Evolutionary conservation across 2,113 vertebrate genomes (phyloP).

Genomic region (Myiozetetes cayanensis): DNA sequence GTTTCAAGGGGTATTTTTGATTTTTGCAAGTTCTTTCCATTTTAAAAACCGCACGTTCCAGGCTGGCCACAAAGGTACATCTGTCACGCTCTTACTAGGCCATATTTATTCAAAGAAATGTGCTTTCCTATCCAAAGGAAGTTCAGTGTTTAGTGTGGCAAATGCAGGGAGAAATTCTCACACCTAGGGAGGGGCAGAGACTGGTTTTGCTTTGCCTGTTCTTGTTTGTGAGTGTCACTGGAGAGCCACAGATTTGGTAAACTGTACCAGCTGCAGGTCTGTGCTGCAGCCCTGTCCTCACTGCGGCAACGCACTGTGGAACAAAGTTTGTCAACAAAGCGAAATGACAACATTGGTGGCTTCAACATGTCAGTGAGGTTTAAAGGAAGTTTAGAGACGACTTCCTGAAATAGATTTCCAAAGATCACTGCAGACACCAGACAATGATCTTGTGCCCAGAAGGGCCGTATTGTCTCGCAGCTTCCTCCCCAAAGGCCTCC

Average conservation of each 20-base stretch:
- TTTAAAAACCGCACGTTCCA: not conserved
- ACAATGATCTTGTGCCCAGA: not conserved
- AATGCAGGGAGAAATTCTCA: not conserved
- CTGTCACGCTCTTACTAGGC: not conserved
- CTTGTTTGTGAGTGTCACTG: not conserved
- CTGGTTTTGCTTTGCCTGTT: not conserved
- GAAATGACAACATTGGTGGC: not conserved
- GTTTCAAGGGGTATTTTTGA: not conserved
- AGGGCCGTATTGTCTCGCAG: not conserved
- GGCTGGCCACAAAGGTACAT: not conserved
- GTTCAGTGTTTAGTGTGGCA: not conserved
- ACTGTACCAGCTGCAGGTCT: not conserved
- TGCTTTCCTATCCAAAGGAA: not conserved
- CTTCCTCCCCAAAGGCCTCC: constrained; percentile 1
- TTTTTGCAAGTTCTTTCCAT: not conserved
- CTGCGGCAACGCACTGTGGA: not conserved
- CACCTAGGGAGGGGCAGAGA: fast-evolving
- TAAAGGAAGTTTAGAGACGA: not conserved
- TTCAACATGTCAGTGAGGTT: not conserved
- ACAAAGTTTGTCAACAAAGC: not conserved
- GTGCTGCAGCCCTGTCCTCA: not conserved
- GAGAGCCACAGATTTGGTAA: not conserved
- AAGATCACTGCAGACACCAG: not conserved
- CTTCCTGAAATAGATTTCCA: not conserved
- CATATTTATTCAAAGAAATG: not conserved